Conservation (phyloP, 92 coral and sea anemone species). For the Phymanthus crucifer region DNA sequence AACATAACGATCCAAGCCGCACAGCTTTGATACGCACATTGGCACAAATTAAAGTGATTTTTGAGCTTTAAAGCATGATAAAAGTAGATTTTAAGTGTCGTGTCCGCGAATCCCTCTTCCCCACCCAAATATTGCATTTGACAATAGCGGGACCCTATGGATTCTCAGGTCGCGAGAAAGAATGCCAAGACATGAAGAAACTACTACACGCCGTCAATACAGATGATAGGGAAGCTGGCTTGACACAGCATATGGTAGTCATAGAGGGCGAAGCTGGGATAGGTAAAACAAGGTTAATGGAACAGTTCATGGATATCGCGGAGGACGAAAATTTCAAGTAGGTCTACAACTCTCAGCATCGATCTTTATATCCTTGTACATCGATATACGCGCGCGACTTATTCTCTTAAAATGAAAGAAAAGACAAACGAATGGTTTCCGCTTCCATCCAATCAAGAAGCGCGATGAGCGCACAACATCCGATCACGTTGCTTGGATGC, state of each 20-base stretch:
- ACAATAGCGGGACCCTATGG: too few species aligned
- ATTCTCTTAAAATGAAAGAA: not conserved
- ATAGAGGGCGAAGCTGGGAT: conserved; percentile 97
- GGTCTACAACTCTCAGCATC: too few species aligned
- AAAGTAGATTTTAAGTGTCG: too few species aligned
- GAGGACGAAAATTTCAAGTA: conserved; percentile 93
- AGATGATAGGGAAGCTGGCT: conserved; percentile 65
- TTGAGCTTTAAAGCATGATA: too few species aligned
- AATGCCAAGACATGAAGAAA: conserved; percentile 60
- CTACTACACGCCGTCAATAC: conserved; percentile 80
- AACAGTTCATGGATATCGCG: conserved; percentile 91
- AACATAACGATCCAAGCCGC: too few species aligned
- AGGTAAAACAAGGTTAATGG: conserved; percentile 89
- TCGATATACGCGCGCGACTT: too few species aligned
- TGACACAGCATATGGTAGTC: conserved; percentile 64
- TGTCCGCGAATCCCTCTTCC: not conserved
- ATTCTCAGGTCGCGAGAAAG: conserved; percentile 71
- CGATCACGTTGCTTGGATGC: not conserved
- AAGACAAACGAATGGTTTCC: not conserved
- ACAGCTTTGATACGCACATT: too few species aligned
- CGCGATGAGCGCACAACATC: not conserved
- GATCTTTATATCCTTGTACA: too few species aligned
- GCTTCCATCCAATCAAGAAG: not conserved
- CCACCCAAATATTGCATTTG: not conserved
- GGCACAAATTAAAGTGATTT: too few species aligned